Percentiles rank a stretch among this genome's conserved stretches.
These are phyloP conservation scores for Nansenia antarctica DNA, from an alignment of 2,113 vertebrate genomes.

Conservation along the genomic window DNA sequence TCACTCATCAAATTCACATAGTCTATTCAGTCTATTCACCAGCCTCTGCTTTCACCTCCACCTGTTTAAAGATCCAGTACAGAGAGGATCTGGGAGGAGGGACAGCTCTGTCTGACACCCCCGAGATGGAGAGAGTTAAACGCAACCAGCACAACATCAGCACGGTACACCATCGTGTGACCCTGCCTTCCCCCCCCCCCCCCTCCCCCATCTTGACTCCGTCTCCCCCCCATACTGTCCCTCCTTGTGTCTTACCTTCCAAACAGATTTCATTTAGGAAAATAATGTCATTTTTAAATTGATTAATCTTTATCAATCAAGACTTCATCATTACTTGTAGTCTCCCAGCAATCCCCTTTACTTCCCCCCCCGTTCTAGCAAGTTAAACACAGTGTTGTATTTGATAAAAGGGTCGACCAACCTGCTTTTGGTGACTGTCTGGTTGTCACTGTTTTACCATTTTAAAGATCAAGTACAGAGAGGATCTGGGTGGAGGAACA, in stretches of 20 bases:
- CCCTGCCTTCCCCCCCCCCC: slow-evolving; percentile 38
- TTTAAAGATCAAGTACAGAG: slow-evolving; percentile 93
- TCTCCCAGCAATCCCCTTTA: too few species aligned
- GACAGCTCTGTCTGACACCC: slow-evolving; percentile 90
- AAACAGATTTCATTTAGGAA: not conserved
- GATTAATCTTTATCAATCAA: too few species aligned
- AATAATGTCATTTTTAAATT: not conserved
- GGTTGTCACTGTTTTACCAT: slow-evolving; percentile 55
- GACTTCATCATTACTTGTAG: too few species aligned
- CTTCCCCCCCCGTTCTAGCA: too few species aligned
- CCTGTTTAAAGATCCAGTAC: slow-evolving; percentile 86
- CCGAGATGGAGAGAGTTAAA: slow-evolving; percentile 96
- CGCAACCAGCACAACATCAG: slow-evolving; percentile 91
- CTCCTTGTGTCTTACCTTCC: too few species aligned
- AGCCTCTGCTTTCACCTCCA: slow-evolving; percentile 24
- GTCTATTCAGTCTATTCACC: too few species aligned
- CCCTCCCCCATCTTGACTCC: slow-evolving; percentile 11
- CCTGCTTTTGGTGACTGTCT: not conserved
- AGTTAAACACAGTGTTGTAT: too few species aligned
- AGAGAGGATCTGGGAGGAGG: slow-evolving; percentile 93
- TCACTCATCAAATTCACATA: too few species aligned
- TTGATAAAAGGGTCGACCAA: too few species aligned
- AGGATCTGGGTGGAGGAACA: slow-evolving; percentile 89
- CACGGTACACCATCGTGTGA: slow-evolving; percentile 83
- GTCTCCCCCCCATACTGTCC: too few species aligned